Conservation (phyloP, 2,113 vertebrate species). For the Hippopotamus amphibius region DNA sequence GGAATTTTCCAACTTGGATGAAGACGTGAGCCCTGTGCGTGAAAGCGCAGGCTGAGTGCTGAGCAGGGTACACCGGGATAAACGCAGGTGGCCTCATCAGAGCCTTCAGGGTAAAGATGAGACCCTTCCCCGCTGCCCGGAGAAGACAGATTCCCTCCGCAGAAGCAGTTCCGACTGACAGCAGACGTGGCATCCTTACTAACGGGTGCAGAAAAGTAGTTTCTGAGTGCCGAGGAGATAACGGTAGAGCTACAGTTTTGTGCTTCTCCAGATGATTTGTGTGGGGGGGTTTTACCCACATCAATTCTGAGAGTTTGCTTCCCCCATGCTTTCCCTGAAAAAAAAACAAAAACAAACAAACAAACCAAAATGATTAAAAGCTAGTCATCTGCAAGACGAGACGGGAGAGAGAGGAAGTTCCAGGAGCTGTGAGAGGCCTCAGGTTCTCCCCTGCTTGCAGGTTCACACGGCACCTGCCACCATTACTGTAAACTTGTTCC, state of each 20-base stretch:
- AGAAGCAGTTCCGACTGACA: neutral
- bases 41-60: neutral
- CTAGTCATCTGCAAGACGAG: neutral
- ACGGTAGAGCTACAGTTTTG: neutral
- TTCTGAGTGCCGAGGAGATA: conserved; percentile 17
- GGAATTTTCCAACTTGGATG: neutral
- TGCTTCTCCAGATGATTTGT: neutral
- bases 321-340: neutral
- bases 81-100: conserved; percentile 12
- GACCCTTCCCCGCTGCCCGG: neutral
- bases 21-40: neutral
- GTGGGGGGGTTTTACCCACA: neutral
- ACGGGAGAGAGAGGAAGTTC: neutral
- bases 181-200: conserved; percentile 12
- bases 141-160: neutral
- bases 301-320: neutral
- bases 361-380: neutral
- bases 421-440: neutral
- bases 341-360: too few relatives aligned
- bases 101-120: conserved; percentile 35
- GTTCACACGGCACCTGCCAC: neutral
- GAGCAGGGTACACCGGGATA: conserved; percentile 50
- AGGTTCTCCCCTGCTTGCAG: neutral
- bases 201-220: neutral
- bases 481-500: neutral